Conservation (phyloP, 2,888 invertebrate species). For the Erebia ligea region DNA sequence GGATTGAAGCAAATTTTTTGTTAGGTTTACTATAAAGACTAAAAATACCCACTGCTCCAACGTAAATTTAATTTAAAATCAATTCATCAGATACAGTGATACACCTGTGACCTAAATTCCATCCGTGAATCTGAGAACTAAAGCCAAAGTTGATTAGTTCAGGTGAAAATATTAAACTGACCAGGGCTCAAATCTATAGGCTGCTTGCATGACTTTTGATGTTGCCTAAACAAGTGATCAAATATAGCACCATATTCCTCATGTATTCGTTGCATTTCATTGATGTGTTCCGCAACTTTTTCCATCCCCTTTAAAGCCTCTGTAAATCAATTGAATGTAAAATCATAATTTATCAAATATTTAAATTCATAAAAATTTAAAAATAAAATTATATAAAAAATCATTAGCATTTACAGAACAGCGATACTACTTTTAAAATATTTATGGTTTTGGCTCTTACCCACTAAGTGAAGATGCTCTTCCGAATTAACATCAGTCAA, state of each 20-base stretch:
- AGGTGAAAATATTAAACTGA: conserved; percentile 49
- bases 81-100: no score
- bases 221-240: conserved; percentile 97
- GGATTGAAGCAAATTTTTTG: neutral
- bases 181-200: conserved; percentile 96
- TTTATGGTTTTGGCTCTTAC: conserved; percentile 72
- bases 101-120: no score
- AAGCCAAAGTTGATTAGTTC: neutral
- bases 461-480: conserved; percentile 96
- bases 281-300: conserved; percentile 99
- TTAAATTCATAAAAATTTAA: neutral
- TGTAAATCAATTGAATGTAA: conserved; percentile 61
- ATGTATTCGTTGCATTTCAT: conserved; percentile 99
- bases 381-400: no score
- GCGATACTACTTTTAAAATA: neutral
- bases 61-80: no score
- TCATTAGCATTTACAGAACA: neutral
- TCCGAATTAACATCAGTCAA: conserved; percentile 96
- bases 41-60: neutral
- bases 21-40: no score
- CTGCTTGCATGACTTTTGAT: conserved; percentile 97
- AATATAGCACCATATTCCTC: conserved; percentile 99
- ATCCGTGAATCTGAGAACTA: no score
- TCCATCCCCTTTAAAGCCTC: conserved; percentile 99
- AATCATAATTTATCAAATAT: neutral